Conservation (phyloP, 2,888 invertebrate genomes). For the Apodemia zela region DNA sequence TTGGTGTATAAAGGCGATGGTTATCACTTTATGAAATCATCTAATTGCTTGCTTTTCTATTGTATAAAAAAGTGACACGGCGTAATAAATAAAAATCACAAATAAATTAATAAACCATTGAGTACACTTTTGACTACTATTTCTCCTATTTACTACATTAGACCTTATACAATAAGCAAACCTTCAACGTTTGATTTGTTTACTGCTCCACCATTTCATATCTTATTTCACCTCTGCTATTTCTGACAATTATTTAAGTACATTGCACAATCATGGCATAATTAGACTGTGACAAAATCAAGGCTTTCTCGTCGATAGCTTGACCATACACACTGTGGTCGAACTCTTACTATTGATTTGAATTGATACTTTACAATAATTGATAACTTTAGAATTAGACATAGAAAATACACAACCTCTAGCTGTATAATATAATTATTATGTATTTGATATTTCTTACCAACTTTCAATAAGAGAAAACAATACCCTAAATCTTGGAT, state of each 20-base stretch:
- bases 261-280: background rate
- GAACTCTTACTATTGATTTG: background rate
- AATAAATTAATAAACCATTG: too few relatives aligned
- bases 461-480: too few relatives aligned
- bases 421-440: background rate
- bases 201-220: background rate
- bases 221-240: background rate
- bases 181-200: background rate
- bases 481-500: too few relatives aligned
- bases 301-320: background rate
- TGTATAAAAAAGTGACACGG: too few relatives aligned
- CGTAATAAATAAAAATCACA: too few relatives aligned
- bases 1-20: too few relatives aligned
- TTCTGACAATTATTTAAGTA: background rate
- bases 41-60: too few relatives aligned
- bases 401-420: background rate
- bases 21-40: too few relatives aligned
- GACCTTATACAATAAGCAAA: too few relatives aligned
- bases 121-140: too few relatives aligned
- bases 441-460: background rate
- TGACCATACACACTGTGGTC: background rate
- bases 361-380: too few relatives aligned
- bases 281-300: conserved; percentile 5
- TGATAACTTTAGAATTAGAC: background rate
- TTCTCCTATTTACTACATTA: too few relatives aligned